Conservation (phyloP, 1,140 invertebrate genomes). For the Sycophaga agraensis region DNA sequence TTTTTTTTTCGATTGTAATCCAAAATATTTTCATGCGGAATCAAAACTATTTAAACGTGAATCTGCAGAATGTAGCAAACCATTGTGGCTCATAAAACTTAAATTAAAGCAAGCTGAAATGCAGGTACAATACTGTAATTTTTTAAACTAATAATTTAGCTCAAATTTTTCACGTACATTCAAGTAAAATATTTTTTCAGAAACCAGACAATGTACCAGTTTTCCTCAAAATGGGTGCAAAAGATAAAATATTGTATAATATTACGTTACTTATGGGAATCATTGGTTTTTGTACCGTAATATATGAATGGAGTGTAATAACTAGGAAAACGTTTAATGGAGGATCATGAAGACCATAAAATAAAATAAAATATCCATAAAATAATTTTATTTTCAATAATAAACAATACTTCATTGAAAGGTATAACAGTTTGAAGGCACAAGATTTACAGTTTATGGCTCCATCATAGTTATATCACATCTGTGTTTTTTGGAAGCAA, state of each 20-base stretch:
- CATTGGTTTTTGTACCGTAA: no score
- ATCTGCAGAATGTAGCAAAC: neutral
- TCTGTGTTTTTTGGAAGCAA: neutral
- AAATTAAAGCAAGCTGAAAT: constrained; percentile 39
- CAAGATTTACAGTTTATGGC: neutral
- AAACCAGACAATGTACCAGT: constrained; percentile 61
- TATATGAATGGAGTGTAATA: neutral
- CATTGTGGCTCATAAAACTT: constrained; percentile 31
- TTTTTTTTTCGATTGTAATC: neutral
- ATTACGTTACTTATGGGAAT: constrained; percentile 45
- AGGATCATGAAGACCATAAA: neutral
- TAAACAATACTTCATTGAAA: neutral
- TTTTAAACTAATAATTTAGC: no score
- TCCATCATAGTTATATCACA: neutral
- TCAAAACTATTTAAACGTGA: neutral
- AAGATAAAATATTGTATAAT: constrained; percentile 61
- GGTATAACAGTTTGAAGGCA: constrained; percentile 1
- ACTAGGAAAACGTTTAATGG: neutral
- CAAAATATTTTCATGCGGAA: neutral
- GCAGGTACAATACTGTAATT: constrained; percentile 34
- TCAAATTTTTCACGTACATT: no score
- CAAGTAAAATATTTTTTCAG: constrained; percentile 41
- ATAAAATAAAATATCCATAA: neutral
- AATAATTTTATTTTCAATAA: neutral
- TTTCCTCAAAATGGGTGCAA: constrained; percentile 63